phyloP scores from a whole-genome alignment of 64 coral and sea anemone species.

The Platygyra sinensis region DNA sequence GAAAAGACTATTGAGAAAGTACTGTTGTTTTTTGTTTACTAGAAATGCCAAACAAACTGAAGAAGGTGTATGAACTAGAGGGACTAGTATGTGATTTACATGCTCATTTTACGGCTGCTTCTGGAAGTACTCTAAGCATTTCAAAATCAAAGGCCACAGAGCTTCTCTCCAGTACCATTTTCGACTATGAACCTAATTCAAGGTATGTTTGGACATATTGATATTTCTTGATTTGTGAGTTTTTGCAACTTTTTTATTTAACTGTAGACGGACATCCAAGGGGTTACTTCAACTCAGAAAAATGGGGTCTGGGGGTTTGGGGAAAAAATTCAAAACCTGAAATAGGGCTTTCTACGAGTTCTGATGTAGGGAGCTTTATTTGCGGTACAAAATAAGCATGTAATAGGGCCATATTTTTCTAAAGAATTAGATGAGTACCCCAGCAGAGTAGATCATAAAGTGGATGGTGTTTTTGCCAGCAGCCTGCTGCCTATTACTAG shows the following conservation, averaged over 20 bases:
- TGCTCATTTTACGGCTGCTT: constrained; percentile 39
- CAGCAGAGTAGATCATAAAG: too few species aligned
- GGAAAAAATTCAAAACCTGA: too few species aligned
- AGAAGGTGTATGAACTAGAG: constrained; percentile 95
- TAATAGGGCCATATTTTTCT: too few species aligned
- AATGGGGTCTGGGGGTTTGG: too few species aligned
- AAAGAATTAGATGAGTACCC: too few species aligned
- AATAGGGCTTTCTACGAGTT: too few species aligned
- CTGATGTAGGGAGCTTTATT: too few species aligned
- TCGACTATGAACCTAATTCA: constrained; percentile 94
- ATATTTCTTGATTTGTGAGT: neutral
- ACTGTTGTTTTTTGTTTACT: neutral
- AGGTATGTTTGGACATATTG: constrained; percentile 51
- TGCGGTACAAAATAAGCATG: too few species aligned
- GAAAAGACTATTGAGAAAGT: neutral
- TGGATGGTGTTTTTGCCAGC: too few species aligned
- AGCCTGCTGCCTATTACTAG: too few species aligned
- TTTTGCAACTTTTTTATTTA: neutral
- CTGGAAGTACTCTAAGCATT: constrained; percentile 49
- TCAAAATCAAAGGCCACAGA: constrained; percentile 92
- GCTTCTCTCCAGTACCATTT: constrained; percentile 86
- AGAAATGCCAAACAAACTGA: constrained; percentile 86
- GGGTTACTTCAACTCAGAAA: too few species aligned
- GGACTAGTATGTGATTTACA: constrained; percentile 87
- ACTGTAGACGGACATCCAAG: too few species aligned